Conservation (phyloP, 2,888 invertebrate species). For the Eledona agricola region DNA sequence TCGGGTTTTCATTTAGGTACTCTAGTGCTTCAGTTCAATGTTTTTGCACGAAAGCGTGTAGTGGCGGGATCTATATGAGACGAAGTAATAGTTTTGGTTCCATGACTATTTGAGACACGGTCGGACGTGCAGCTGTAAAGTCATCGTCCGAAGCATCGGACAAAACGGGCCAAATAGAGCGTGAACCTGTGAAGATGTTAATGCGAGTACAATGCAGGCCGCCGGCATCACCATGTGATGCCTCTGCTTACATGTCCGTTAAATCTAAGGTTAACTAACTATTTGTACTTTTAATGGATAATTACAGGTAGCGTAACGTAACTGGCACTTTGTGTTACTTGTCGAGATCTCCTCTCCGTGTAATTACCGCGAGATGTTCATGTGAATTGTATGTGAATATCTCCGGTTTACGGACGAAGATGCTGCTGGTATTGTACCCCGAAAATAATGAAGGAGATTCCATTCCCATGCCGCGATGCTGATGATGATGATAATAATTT, state of each 20-base stretch:
- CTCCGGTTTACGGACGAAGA: conserved; percentile 22
- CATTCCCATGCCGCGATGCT: conserved; percentile 15
- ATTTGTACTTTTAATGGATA: conserved; percentile 48
- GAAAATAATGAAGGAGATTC: conserved; percentile 10
- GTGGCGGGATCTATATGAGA: too few species aligned
- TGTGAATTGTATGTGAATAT: conserved; percentile 33
- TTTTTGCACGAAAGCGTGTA: too few species aligned
- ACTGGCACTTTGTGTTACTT: conserved; percentile 36
- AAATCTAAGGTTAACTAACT: conserved; percentile 37
- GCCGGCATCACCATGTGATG: conserved; percentile 24
- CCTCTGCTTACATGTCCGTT: conserved; percentile 24
- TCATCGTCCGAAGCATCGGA: conserved; percentile 17
- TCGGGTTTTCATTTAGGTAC: too few species aligned
- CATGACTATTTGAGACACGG: too few species aligned
- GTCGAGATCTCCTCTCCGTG: conserved; percentile 22
- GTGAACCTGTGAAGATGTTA: conserved; percentile 25
- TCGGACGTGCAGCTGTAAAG: too few species aligned
- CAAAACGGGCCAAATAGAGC: conserved; percentile 35
- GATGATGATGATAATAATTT: conserved; percentile 2
- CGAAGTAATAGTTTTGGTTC: too few species aligned
- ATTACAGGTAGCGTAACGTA: conserved; percentile 45
- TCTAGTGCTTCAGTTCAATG: too few species aligned
- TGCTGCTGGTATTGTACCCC: conserved; percentile 13
- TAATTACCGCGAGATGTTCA: conserved; percentile 36
- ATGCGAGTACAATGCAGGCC: conserved; percentile 1